Evolutionary conservation across 2,888 invertebrate species (phyloP), one percentile per base, ranked within the genome.

Genomic region (Sesia bembeciformis): DNA sequence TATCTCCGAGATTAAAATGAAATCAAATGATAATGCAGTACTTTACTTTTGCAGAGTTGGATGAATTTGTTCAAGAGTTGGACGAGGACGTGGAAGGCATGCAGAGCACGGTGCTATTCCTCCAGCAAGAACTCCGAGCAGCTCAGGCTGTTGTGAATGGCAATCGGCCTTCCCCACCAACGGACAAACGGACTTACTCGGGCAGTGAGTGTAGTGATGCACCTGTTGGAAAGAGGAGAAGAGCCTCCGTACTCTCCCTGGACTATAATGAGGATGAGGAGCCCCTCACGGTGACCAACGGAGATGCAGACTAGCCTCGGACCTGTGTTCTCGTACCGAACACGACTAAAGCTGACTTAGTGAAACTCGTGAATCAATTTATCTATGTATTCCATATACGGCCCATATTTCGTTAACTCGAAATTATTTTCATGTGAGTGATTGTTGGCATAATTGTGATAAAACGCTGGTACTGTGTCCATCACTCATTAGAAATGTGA

Each of bases 61-160:
- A 98, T 75, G 97, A 98, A 76, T 96, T 98, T 79, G 91, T 99
- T 52, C 96, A 97, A 80, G 98, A 98, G 78, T 84, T 98, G 60
- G 99, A 99, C 74, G 98, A 98, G 81, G 98, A 98, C 79, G 96
- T 98, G 46, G 99, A 99, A 84, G 98, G 98, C 39, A 97, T 99
- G 97, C 98, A 98, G 90, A 97, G 97, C 76, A 98, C 98, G 60
- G 98, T 98, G 73, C 92, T 96, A 81, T 96, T 96, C 84, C 91
- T 98, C 58, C 98, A 98, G 75, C 96, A 97, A 78, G 97, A 98
- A 84, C 87, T 98, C 58, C 93, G 96, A 57, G 96, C 96, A 67
- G 92, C 95, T 6, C 89, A 88, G 57, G 84, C 88, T 42, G 74
- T 78, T 3, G 81, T 87, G 59, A 90, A 90, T 64, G 87, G 89